A percentile compares a stretch with the other conserved stretches of the same genome.
Conservation (phyloP, 2,113 vertebrate genomes). For the Pica pica region DNA sequence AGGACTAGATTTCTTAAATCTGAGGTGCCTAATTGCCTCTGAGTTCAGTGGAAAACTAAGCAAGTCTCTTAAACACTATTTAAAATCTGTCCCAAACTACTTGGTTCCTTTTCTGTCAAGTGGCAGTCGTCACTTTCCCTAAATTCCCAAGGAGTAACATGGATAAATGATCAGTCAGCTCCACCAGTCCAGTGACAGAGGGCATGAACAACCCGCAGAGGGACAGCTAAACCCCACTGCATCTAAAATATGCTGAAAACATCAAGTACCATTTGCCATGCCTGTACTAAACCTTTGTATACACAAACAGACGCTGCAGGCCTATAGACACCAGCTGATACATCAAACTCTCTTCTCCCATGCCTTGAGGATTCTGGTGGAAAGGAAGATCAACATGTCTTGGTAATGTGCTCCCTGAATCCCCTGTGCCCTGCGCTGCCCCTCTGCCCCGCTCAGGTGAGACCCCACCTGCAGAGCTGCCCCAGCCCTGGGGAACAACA, state of each 20-base stretch:
- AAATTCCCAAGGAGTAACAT: not conserved
- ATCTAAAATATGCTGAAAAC: not conserved
- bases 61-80: not conserved
- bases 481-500: not conserved
- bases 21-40: slow-evolving; percentile 9
- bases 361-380: not conserved
- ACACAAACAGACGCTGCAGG: not conserved
- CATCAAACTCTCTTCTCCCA: not conserved
- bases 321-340: not conserved
- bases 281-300: not conserved
- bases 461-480: not conserved
- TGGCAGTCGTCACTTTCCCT: not conserved
- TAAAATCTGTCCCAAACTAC: slow-evolving; percentile 3
- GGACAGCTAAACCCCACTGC: not conserved
- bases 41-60: not conserved
- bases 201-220: not conserved
- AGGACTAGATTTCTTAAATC: not conserved
- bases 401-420: not conserved
- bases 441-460: not conserved
- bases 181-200: not conserved
- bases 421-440: not conserved
- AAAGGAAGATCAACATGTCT: not conserved
- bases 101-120: not conserved
- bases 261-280: not conserved
- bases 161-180: not conserved